These are phyloP conservation scores for Vanacampus margaritifer DNA, from an alignment of 2,113 vertebrate genomes.

Conservation along the genomic window DNA sequence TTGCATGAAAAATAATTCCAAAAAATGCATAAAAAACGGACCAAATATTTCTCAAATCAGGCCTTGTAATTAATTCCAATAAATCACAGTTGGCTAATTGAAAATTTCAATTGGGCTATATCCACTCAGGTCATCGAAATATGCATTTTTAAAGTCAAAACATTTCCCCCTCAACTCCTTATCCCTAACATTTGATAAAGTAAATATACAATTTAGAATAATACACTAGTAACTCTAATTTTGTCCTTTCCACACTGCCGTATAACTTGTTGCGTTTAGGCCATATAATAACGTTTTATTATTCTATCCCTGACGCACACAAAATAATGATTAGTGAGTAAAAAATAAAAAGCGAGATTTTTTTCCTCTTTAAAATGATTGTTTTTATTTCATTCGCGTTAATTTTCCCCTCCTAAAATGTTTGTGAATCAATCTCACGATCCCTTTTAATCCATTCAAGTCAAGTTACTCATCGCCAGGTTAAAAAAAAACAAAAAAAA, in stretches of 20 bases:
- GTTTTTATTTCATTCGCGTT: neutral
- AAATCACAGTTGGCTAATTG: neutral
- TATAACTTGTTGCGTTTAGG: slow-evolving; percentile 90
- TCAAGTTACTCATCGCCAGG: neutral
- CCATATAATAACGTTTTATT: slow-evolving; percentile 60
- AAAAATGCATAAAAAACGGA: neutral
- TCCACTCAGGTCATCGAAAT: neutral
- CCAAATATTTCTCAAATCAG: neutral
- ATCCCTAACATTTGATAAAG: neutral
- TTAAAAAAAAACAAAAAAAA: neutral
- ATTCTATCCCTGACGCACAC: neutral
- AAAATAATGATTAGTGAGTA: neutral
- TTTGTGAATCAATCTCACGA: neutral
- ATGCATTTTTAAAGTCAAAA: neutral
- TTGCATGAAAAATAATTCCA: neutral
- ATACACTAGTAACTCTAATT: slow-evolving; percentile 13
- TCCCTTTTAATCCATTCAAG: neutral
- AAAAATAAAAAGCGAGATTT: neutral
- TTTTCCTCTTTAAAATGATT: neutral
- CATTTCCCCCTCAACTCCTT: neutral
- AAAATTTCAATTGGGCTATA: neutral
- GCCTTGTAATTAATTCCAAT: slow-evolving; percentile 17
- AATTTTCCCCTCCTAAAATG: neutral
- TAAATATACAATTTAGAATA: neutral
- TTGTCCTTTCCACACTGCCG: slow-evolving; percentile 73